Base-by-base conservation (phyloP, 2,113 vertebrate genomes). In the Entosphenus tridentatus region DNA sequence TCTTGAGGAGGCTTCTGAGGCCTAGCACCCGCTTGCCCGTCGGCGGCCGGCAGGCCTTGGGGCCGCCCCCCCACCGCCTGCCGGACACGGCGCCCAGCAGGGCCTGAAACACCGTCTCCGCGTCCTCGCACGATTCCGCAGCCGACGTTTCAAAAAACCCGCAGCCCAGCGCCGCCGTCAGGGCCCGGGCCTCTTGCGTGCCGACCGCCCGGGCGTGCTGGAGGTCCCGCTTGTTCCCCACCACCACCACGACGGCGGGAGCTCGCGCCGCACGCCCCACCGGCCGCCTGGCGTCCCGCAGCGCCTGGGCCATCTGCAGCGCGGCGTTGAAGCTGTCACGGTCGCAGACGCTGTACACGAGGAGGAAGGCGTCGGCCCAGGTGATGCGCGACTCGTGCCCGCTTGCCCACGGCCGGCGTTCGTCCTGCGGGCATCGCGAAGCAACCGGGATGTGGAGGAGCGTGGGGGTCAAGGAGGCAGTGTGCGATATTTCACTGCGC, bases 321-420 rank as follows among this genome's bases (percentile, higher is more conserved):
- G 76, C 77, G 69, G 78, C 79, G 9, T 77, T 71, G 16, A 81
- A 80, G 65, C 80, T 81, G n/a, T 71, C 55, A 11, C 76, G 78
- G 74, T 81, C 77, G 6, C 79, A 80, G 71, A 81, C 79, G 75
- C 80, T 81, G 72, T 81, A 81, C 67, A 80, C 78, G 16, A 80
- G 72, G 55, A 79, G 75, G 17, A 81, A 74, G 5, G 78, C 79
- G 59, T 81, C 77, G 1, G 79, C 77, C 80, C 80, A 81, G 54
- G 39, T 39, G 39, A 39, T 39, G 39, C 39, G 39, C 39, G 39
- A 39, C 39, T 39, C 39, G 39, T 39, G 39, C 39, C 39, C 39
- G 39, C 39, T 39, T 39, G 39, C 39, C 39, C 39, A 39, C 5
- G 39, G 39, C 39, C 39, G 39, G 39, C 39, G 39, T 39, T 39